Evolutionary conservation across 1,140 invertebrate genomes (phyloP), one percentile per base, ranked within the genome.

Genomic region (Acarapis woodi): DNA sequence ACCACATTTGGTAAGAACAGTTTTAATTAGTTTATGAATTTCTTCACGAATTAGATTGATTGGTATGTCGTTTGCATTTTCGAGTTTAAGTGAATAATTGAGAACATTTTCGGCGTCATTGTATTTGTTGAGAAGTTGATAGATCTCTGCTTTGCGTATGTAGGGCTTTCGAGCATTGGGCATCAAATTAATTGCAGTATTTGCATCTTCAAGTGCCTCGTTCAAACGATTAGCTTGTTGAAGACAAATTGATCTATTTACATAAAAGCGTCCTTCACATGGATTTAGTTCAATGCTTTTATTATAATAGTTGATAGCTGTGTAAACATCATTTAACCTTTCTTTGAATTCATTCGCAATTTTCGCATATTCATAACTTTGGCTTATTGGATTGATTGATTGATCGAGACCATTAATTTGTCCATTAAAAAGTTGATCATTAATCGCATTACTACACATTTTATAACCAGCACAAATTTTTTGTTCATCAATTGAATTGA

Each of bases 201-300:
- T 8, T 4, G 35, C 35, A 26, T 37, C 35, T 22, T 22, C 19
- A 4, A 37, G 24, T 4, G 35, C 19, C 3, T 29, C 19, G 4
- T 37, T 23, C 8, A 26, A 37, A 5, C 26, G 14, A 20, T 14
- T 29, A 4, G 15, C 10, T 9, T 25, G 30, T 26, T 37, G 21
- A 28, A 31, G 26, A 29, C 35, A 37, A 37, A 8, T 14, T 12
- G 21, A 29, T 6, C 35, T 20, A 26, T 37, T 37, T 20, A 20
- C 30, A 15, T 37, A 29, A 31, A 37, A 23, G 8, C 35, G 8
- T 14, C 10, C 30, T n/a, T 37, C 35, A 12, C 26, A n/a, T 8
- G 9, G 9, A 14, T 37, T 26, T 8, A 37, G 16, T 4, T 22
- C 22, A 37, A 37, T 37, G 4, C 21, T 23, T 28, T 37, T 18